Percentiles rank a stretch among this genome's conserved stretches.
phyloP scores from a whole-genome alignment of 2,797 vertebrate species.

The Lacerta agilis region DNA sequence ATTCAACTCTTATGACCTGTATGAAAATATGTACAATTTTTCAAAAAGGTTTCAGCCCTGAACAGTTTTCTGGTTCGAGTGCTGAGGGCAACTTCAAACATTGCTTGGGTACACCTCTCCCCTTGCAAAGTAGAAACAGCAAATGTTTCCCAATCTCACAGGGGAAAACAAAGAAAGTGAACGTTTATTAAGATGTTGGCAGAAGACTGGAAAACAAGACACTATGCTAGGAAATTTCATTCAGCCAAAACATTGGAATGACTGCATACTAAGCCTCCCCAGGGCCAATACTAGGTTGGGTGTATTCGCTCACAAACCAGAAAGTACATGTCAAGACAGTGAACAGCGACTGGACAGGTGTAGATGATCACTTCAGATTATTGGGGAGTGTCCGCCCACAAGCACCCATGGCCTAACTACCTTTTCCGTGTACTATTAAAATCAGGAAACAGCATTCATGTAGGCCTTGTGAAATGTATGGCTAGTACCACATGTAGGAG shows the following conservation, averaged over 20 bases:
- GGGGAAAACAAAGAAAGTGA: background rate
- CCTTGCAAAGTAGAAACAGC: background rate
- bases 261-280: background rate
- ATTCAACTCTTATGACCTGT: background rate
- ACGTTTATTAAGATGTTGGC: background rate
- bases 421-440: background rate
- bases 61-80: background rate
- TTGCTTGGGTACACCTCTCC: background rate
- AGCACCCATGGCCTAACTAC: background rate
- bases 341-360: background rate
- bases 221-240: constrained; percentile 3
- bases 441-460: background rate
- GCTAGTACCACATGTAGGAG: constrained; percentile 9
- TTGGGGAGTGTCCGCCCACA: background rate
- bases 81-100: background rate
- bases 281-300: background rate
- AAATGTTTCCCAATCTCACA: background rate
- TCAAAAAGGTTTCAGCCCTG: background rate
- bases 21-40: background rate
- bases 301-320: background rate
- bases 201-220: background rate
- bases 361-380: constrained; percentile 8
- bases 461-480: background rate
- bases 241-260: background rate
- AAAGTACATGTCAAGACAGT: constrained; percentile 18